Conservation (phyloP, 1,140 invertebrate species). For the Calephelis nemesis region DNA sequence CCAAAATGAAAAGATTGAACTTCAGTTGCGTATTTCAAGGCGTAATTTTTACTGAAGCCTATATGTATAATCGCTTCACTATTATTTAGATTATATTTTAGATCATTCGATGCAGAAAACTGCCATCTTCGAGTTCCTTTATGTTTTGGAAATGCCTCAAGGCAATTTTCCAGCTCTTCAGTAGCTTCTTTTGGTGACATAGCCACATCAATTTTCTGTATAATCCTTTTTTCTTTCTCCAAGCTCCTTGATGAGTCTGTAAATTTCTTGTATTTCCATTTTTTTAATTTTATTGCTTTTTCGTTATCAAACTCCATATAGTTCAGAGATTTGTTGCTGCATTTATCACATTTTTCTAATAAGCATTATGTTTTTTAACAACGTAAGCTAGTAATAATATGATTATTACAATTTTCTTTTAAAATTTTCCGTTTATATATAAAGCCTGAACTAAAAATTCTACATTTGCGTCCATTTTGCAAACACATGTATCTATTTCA, state of each 20-base stretch:
- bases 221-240: conserved; percentile 25
- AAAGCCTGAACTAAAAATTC: no score
- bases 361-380: conserved; percentile 27
- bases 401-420: conserved; percentile 13
- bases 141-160: no score
- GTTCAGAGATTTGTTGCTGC: conserved; percentile 22
- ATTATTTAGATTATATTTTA: no score
- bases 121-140: no score
- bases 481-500: conserved; percentile 29
- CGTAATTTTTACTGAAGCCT: conserved; percentile 21
- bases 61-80: conserved; percentile 1
- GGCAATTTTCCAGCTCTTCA: conserved; percentile 21
- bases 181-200: conserved; percentile 22
- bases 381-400: conserved; percentile 24
- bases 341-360: conserved; percentile 23
- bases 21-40: conserved; percentile 18
- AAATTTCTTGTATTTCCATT: conserved; percentile 22
- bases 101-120: no score
- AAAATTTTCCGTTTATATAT: conserved; percentile 14
- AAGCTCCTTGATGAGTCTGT: conserved; percentile 8
- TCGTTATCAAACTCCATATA: conserved; percentile 31
- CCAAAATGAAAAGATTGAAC: conserved; percentile 27
- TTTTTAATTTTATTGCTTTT: conserved; percentile 21
- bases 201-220: conserved; percentile 12
- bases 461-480: conserved; percentile 20